Conservation (phyloP, 2,113 vertebrate genomes). For the Piaya cayana region DNA sequence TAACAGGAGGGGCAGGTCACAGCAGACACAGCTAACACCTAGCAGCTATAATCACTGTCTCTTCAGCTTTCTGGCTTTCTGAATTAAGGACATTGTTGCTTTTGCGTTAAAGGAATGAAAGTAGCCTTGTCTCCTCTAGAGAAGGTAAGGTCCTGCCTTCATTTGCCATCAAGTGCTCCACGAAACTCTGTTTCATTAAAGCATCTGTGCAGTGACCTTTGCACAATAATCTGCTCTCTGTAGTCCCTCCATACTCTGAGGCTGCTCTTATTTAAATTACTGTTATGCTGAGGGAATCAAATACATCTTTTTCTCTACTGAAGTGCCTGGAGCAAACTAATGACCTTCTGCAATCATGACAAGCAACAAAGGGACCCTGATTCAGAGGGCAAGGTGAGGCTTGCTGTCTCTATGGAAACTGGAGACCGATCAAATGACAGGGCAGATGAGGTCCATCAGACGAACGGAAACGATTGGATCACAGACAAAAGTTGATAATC, state of each 20-base stretch:
- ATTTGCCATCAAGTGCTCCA: neutral
- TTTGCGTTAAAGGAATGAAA: neutral
- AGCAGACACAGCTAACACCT: neutral
- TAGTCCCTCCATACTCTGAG: neutral
- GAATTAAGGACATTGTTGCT: neutral
- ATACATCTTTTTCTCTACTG: neutral
- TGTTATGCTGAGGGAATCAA: neutral
- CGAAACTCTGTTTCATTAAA: neutral
- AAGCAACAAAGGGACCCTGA: neutral
- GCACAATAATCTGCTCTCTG: neutral
- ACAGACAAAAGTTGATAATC: neutral
- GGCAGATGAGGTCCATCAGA: neutral
- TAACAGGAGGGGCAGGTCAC: neutral
- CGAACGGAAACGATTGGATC: neutral
- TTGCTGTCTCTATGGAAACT: constrained; percentile 27
- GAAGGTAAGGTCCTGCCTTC: neutral
- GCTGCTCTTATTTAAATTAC: constrained; percentile 1
- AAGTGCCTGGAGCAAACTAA: constrained; percentile 4
- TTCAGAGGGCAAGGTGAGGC: neutral
- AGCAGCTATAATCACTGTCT: neutral
- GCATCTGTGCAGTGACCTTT: neutral
- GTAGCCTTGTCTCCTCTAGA: neutral
- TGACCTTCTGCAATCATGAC: neutral
- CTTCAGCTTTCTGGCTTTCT: neutral
- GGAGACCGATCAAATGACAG: neutral